Evolutionary conservation across 53 echinoderm and acorn worm species (phyloP), one percentile per base, ranked within the genome.

Genomic region (Temnopleurus reevesii): DNA sequence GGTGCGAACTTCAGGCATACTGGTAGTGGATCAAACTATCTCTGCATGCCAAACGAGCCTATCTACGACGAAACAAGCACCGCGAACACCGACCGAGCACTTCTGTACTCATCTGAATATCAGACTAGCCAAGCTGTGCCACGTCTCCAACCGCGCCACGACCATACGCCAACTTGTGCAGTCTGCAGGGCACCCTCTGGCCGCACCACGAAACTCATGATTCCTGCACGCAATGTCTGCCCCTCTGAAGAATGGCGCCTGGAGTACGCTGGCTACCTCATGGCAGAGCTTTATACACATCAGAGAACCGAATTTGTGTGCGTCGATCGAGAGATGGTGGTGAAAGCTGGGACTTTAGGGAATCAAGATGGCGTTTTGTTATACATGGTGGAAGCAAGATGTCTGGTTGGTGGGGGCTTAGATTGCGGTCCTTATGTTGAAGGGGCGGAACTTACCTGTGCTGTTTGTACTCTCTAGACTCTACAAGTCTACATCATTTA

Each of bases 171-270:
- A 3, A 46, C 83, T 8, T 93, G 91, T 53, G 89, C 93, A 23
- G 86, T 93, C 8, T 93, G 93, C 91, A 56, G 89, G 25, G 93
- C 86, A 30, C 71, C 44, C 19, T 23, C 85, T 59, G 29, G 41
- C 2, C 93, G 91, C n/a, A 49, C 85, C 12, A 89, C 43, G 21
- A 27, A 53, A 7, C 58, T 93, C 4, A 93, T 93, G 91, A 38
- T 93, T n/a, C 93, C 91, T n/a, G 93, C 93, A 25, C 57, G 91
- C 28, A 93, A 91, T 41, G 83, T 61, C 15, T 93, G 93, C 77
- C 93, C 93, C 29, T 85, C 77, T 51, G 45, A 57, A 15, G 81
- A 47, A 0, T 93, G 93, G 93, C 92, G 89, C 19, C 46, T 46
- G 13, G 93, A 93, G 59, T 93, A 93, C 61, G 51, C 24, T 26